These are phyloP conservation scores for Thunnus albacares DNA, from an alignment of 2,797 vertebrate genomes.

Conservation along the genomic window DNA sequence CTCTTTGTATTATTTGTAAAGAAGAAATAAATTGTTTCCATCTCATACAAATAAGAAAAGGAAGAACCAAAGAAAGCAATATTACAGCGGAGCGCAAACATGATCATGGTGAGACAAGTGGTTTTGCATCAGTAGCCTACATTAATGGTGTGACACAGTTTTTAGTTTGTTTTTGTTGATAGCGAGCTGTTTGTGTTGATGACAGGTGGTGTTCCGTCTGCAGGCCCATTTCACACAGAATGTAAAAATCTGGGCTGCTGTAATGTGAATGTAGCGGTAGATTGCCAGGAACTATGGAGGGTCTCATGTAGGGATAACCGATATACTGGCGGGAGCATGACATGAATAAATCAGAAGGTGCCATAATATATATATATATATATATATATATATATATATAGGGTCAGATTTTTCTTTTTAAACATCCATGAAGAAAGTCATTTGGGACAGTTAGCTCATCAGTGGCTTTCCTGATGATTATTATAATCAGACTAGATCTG, in stretches of 20 bases:
- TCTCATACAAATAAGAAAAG: conserved; percentile 76
- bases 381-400: conserved; percentile 2
- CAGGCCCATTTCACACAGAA: conserved; percentile 63
- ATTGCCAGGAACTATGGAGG: conserved; percentile 49
- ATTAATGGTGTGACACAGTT: conserved; percentile 78
- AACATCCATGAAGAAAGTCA: conserved; percentile 50
- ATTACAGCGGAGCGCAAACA: conserved; percentile 73
- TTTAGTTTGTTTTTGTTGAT: conserved; percentile 79
- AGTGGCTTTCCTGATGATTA: conserved; percentile 56
- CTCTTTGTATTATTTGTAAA: conserved; percentile 85
- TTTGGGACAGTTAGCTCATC: conserved; percentile 53
- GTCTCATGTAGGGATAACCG: conserved; percentile 54
- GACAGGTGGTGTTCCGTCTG: conserved; percentile 76
- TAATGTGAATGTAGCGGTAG: conserved; percentile 58
- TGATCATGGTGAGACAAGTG: conserved; percentile 70
- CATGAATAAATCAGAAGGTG: conserved; percentile 78
- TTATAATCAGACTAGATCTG: conserved; percentile 61
- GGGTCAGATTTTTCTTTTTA: background rate
- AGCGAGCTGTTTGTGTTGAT: conserved; percentile 70
- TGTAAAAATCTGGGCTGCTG: conserved; percentile 55
- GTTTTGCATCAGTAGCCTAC: conserved; percentile 77
- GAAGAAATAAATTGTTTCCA: conserved; percentile 81
- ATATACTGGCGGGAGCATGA: conserved; percentile 45
- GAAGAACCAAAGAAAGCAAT: conserved; percentile 76
- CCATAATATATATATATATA: conserved; percentile 47